A percentile compares a stretch with the other conserved stretches of the same genome.
These are phyloP conservation scores for Heptranchias perlo DNA, from an alignment of 2,113 vertebrate species.

Conservation along the genomic window DNA sequence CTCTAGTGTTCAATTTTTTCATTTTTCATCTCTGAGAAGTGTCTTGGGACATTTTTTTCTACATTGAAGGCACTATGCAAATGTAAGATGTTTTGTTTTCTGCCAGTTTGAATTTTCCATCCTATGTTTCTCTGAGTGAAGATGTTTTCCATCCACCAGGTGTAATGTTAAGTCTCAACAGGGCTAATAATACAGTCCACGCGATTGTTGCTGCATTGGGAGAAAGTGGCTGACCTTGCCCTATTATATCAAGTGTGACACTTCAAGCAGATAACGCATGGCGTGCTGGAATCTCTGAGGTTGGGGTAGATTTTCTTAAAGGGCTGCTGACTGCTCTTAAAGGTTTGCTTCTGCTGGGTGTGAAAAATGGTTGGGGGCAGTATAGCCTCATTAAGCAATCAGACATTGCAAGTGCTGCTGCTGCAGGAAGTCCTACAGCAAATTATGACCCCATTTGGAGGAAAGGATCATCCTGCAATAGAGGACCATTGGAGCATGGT, in stretches of 20 bases:
- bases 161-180: too few relatives aligned
- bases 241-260: background rate
- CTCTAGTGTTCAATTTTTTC: background rate
- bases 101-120: constrained; percentile 13
- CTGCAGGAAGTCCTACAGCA: background rate
- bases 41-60: background rate
- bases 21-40: background rate
- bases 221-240: background rate
- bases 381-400: background rate
- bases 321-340: background rate
- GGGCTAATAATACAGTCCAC: background rate
- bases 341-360: background rate
- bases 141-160: background rate
- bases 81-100: constrained; percentile 6
- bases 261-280: background rate
- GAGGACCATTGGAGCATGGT: background rate
- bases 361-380: background rate
- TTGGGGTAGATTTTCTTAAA: background rate
- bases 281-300: background rate
- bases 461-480: background rate
- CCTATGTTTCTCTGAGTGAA: background rate
- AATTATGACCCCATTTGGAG: background rate
- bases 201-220: background rate
- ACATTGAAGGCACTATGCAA: background rate
- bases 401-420: background rate